Evolutionary conservation across 2,797 vertebrate genomes (phyloP).

Genomic region (Sciaenops ocellatus): DNA sequence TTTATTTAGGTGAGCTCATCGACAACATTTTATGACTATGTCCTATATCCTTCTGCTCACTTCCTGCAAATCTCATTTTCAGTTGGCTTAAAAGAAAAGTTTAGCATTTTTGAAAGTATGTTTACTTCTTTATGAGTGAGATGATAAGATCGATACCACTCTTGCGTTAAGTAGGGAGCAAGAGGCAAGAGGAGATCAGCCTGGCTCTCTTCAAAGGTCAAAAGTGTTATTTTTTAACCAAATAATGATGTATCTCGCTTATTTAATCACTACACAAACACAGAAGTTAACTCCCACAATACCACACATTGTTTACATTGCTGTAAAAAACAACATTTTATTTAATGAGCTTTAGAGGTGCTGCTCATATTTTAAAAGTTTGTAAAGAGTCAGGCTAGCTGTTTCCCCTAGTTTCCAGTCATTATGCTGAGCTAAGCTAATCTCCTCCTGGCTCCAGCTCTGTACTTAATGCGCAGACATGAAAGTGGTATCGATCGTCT

Average conservation of each 20-base stretch:
- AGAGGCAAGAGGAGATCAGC: background rate
- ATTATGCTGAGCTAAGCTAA: constrained; percentile 27
- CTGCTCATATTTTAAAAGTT: background rate
- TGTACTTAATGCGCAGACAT: constrained; percentile 7
- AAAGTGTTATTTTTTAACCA: background rate
- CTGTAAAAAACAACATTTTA: background rate
- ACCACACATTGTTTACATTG: constrained; percentile 1
- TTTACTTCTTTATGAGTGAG: background rate
- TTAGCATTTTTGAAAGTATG: background rate
- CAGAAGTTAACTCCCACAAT: no score
- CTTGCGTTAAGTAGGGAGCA: background rate
- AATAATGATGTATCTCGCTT: no score
- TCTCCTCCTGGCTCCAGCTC: background rate
- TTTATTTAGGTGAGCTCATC: constrained; percentile 92
- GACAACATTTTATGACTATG: constrained; percentile 7
- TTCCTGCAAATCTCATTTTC: constrained; percentile 24
- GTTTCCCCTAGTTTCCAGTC: constrained; percentile 1
- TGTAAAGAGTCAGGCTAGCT: background rate
- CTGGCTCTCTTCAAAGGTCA: background rate
- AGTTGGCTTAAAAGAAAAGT: background rate
- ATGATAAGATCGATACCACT: constrained; percentile 2
- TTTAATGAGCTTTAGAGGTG: background rate
- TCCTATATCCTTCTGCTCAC: background rate
- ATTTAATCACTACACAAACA: no score
- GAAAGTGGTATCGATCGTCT: constrained; percentile 16